Base-by-base conservation (phyloP, 2,888 invertebrate genomes). In the Sinhomidia bicolor region DNA sequence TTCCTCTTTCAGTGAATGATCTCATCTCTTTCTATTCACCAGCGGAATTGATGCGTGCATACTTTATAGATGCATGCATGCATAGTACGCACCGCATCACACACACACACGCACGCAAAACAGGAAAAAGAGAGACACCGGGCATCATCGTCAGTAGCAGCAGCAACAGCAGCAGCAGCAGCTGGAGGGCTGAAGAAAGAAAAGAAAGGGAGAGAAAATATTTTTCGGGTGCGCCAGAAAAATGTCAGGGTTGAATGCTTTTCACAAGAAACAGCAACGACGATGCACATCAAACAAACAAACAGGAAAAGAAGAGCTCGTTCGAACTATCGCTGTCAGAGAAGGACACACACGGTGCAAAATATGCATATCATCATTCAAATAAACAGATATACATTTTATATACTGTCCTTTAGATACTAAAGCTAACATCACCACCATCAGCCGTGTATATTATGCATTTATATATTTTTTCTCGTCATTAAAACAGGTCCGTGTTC, bases 181-280 rank as follows among this genome's bases (percentile, higher is more conserved):
- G 51, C 47, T 76, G 9, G 51, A 54, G 68, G 78, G 88, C 51
- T 88, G 62, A 78, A 78, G 44, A 44, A 32, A 20, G 44, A 54
- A 78, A 41, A 65, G 87, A 86, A 79, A 82, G 57, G 54, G 76
- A 51, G 44, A 74, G 74, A 74, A 74, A 74, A 74, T 74, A 23
- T n/a, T 81, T 82, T 88, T 88, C 47, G 87, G 88, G 68, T 83
- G 83, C 68, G 88, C 62, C 83, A 88, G 79, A n/a, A 76, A 76
- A 76, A 76, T 76, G 82, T 88, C 88, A 88, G 78, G 88, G 78
- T 83, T 83, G 88, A 83, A 88, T 88, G 83, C 76, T 78, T 83
- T 47, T 65, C 62, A 29, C n/a, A 44, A 54, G 54, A 20, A 57
- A 51, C 51, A 82, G 51, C 51, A 65, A 26, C n/a, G n/a, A 71